Conservation (phyloP, 2,888 invertebrate species). For the Drosophila niveifrons region DNA sequence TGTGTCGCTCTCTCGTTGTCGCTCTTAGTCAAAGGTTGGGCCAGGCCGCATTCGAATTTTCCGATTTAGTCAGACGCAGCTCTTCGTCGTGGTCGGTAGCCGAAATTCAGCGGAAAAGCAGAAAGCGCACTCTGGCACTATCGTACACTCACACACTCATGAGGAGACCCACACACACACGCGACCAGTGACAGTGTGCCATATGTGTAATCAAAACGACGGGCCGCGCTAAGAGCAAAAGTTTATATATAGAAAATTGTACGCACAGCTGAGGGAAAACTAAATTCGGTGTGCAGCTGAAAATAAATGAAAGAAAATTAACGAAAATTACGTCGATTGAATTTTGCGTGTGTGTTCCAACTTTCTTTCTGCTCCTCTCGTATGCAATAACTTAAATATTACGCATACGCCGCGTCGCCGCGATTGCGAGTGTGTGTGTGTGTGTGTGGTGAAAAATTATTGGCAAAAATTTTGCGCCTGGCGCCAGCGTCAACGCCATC, state of each 20-base stretch:
- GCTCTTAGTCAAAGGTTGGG: slow-evolving; percentile 13
- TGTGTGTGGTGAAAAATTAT: slow-evolving; percentile 47
- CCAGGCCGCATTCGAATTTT: slow-evolving; percentile 45
- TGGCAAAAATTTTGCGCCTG: slow-evolving; percentile 42
- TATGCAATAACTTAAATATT: slow-evolving; percentile 45
- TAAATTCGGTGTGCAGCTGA: slow-evolving; percentile 56
- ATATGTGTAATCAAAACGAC: slow-evolving; percentile 76
- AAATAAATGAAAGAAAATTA: slow-evolving; percentile 63
- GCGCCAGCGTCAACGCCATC: slow-evolving; percentile 36
- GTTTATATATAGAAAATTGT: slow-evolving; percentile 84
- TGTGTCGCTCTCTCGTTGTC: not conserved
- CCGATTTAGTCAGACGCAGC: slow-evolving; percentile 78
- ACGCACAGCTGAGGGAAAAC: slow-evolving; percentile 82
- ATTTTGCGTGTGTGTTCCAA: slow-evolving; percentile 2
- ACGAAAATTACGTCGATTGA: slow-evolving; percentile 34
- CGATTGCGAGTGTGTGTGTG: not conserved
- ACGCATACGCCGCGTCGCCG: slow-evolving; percentile 64
- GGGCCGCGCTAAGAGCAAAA: slow-evolving; percentile 65
- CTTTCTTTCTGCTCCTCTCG: not conserved
- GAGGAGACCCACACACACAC: slow-evolving; percentile 24
- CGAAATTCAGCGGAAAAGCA: slow-evolving; percentile 59
- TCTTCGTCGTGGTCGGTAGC: slow-evolving; percentile 78
- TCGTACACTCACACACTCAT: slow-evolving; percentile 14
- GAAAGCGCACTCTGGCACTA: slow-evolving; percentile 31
- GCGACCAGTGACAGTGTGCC: slow-evolving; percentile 60